Percentiles rank a stretch among this genome's conserved stretches.
Evolutionary conservation across 2,797 vertebrate genomes (phyloP).

Genomic region (Sebastes itinus): DNA sequence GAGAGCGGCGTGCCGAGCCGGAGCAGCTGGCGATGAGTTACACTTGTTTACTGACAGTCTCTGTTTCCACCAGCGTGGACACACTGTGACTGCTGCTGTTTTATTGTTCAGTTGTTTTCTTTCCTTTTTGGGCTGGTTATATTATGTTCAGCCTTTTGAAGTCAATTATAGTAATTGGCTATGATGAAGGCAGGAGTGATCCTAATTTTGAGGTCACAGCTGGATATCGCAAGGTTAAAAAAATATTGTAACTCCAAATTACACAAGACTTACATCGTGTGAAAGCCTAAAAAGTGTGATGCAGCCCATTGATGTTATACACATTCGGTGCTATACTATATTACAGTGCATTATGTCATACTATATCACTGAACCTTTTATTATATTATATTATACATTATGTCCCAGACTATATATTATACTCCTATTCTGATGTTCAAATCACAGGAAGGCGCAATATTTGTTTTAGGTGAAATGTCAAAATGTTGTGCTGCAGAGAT

Average conservation of each 20-base stretch:
- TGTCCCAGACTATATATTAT: background rate
- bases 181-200: background rate
- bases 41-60: conserved; percentile 10
- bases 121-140: background rate
- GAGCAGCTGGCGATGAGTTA: conserved; percentile 23
- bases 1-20: background rate
- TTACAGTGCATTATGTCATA: no score
- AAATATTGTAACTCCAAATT: background rate
- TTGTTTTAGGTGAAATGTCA: no score
- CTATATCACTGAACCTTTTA: background rate
- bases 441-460: no score
- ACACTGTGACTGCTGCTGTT: background rate
- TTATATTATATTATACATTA: background rate
- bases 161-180: background rate
- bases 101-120: background rate
- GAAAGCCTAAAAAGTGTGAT: background rate
- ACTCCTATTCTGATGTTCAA: background rate
- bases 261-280: background rate
- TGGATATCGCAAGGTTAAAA: background rate
- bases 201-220: background rate
- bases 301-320: background rate
- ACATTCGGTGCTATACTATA: background rate
- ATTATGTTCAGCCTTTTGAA: background rate
- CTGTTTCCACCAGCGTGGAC: conserved; percentile 5
- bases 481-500: no score